Conservation (phyloP, 2,797 vertebrate genomes). For the Serranus cabrilla region DNA sequence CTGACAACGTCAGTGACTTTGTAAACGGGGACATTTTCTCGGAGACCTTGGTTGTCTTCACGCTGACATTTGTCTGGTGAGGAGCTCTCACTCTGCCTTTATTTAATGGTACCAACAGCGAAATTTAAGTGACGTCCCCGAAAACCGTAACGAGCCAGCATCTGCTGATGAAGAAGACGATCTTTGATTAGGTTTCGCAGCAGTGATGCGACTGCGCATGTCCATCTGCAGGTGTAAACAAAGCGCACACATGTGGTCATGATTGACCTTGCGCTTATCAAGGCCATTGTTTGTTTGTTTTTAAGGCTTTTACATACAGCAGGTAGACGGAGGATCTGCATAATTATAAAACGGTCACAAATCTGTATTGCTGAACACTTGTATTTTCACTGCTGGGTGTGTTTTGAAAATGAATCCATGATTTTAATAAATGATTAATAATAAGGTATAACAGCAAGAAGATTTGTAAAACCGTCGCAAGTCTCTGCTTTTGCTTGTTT, state of each 20-base stretch:
- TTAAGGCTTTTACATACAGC: not conserved
- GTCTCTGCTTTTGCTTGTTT: not conserved
- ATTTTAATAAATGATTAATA: not conserved
- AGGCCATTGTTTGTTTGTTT: not conserved
- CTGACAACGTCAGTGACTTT: conserved; percentile 23
- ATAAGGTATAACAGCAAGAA: not conserved
- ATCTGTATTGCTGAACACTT: not conserved
- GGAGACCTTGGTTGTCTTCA: not conserved
- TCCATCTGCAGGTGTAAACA: not conserved
- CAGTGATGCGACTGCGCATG: conserved; percentile 23
- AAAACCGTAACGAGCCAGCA: not conserved
- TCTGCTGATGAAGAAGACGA: not conserved
- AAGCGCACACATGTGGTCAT: not conserved
- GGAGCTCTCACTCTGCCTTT: conserved; percentile 47
- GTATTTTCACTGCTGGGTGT: not conserved
- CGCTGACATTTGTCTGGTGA: accelerated
- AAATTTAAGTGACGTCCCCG: accelerated
- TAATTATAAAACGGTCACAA: not conserved
- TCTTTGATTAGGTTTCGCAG: conserved; percentile 26
- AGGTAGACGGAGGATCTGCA: not conserved
- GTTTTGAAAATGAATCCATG: too few species aligned
- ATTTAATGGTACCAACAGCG: not conserved
- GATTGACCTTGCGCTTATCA: not conserved
- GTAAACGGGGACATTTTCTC: conserved; percentile 56
- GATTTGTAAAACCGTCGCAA: too few species aligned